Evolutionary conservation across 2,113 vertebrate genomes (phyloP), one percentile per base, ranked within the genome.

Genomic region (Empidonax alnorum): DNA sequence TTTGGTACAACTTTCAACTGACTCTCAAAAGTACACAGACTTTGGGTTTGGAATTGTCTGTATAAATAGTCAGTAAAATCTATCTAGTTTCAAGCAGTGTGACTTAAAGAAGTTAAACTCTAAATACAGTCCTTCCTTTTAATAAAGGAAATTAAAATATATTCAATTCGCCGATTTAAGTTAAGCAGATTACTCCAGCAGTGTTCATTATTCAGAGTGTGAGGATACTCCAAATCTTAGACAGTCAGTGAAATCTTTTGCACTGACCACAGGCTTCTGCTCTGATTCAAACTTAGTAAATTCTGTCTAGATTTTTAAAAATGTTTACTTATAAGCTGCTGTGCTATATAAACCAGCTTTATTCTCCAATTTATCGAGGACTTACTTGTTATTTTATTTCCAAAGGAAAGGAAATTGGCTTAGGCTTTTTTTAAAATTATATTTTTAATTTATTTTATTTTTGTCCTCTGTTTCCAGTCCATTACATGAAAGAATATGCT

Each of bases 51-150:
- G 33, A 83, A 76, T 83, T 46, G 10, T 50, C 30, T 83, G 79
- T 84, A 66, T 50, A 93, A 95, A 93, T 91, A 78, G 16, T 87
- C 46, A 59, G 30, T 84, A 47, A 89, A 89, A 66, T 67, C 49
- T 75, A 8, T 50, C 37, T 66, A 4, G 6, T 65, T 91, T 91
- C n/a, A 68, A 69, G n/a, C 33, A 76, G 4, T 80, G 56, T 63
- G 44, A 67, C 24, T 65, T 89, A 19, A 0, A 59, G 62, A 59
- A 79, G 27, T 14, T 72, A 65, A 93, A 65, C 20, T 65, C 10
- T 35, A 72, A 78, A 44, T 67, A 21, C 24, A 82, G 21, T 12
- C 6, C 73, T 87, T 71, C 9, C 7, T 55, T 76, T 94, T 69
- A 19, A 14, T 84, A 71, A 72, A 58, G 42, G 5, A 77, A 46